phyloP scores from a whole-genome alignment of 1,140 invertebrate species.

The Leptinotarsa texana region DNA sequence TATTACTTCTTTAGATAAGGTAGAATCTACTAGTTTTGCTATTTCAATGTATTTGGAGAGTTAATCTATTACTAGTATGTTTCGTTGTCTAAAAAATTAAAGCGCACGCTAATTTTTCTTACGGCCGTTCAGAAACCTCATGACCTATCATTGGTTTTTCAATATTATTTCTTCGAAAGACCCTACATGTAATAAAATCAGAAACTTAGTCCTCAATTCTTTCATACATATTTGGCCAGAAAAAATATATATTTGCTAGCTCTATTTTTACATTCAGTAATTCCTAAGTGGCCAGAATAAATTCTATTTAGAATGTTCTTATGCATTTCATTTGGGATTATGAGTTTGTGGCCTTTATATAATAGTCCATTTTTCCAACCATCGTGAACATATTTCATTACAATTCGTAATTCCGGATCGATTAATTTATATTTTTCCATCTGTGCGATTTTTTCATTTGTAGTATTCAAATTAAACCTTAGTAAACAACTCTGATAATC shows the following conservation, averaged over 20 bases:
- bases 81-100: neutral
- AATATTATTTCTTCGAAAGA: neutral
- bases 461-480: constrained; percentile 30
- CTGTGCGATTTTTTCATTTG: constrained; percentile 24
- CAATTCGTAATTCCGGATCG: constrained; percentile 43
- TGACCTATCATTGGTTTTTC: neutral
- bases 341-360: neutral
- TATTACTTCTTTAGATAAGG: neutral
- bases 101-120: neutral
- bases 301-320: constrained; percentile 51
- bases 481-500: constrained; percentile 15
- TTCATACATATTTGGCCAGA: neutral
- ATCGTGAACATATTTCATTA: constrained; percentile 37
- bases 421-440: too few relatives aligned
- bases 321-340: constrained; percentile 49
- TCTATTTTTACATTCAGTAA: constrained; percentile 51
- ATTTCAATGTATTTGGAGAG: constrained; percentile 3
- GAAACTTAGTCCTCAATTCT: neutral
- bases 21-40: neutral
- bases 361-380: constrained; percentile 50
- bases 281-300: constrained; percentile 56
- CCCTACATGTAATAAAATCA: neutral
- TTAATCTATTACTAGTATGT: neutral
- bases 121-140: neutral
- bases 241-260: neutral